Evolutionary conservation across 2,888 invertebrate species (phyloP), one percentile per base, ranked within the genome.

Genomic region (Andrena camellia): DNA sequence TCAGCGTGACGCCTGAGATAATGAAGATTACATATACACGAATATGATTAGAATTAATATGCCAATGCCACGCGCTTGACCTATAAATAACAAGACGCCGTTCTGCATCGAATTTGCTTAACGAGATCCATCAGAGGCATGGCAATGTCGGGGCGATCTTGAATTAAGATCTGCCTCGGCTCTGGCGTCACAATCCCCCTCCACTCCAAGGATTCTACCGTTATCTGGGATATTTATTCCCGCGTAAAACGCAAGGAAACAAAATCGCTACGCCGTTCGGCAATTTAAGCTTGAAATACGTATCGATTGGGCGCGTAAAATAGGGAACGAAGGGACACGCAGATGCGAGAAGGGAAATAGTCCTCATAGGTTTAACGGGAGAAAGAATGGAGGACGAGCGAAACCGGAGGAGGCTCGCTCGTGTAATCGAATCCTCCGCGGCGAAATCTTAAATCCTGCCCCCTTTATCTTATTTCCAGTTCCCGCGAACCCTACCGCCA

Each of bases 381-480:
- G 73, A 68, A 83, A 72, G 57, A 71, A 54, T 68, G 68, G 64
- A 81, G 69, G 67, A 69, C 83, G 72, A 83, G 77, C 64, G 83
- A 83, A 83, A 83, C 72, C 77, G 83, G 83, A 83, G 57, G 83
- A 82, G 77, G 67, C 69, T 81, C 64, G 57, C 17, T 33, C 59
- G 77, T 83, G 83, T 83, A 83, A 83, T 78, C 78, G 83, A 83
- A 83, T 68, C 83, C 73, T 66, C 33, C 20, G n/a, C 72, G 63
- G 62, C 62, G 67, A 81, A 84, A 86, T 87, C 81, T 81, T 75
- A 81, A 83, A 77, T 83, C 78, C 63, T 52, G 77, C 52, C 66
- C 13, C 66, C 69, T 83, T 83, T 83, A 83, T 83, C 83, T 83
- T 60, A 48, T 75, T 77, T 78, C 64, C 76, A 67, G 73, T 86